These are phyloP conservation scores for Corythornis vintsioides DNA, from an alignment of 2,113 vertebrate species.

Conservation along the genomic window DNA sequence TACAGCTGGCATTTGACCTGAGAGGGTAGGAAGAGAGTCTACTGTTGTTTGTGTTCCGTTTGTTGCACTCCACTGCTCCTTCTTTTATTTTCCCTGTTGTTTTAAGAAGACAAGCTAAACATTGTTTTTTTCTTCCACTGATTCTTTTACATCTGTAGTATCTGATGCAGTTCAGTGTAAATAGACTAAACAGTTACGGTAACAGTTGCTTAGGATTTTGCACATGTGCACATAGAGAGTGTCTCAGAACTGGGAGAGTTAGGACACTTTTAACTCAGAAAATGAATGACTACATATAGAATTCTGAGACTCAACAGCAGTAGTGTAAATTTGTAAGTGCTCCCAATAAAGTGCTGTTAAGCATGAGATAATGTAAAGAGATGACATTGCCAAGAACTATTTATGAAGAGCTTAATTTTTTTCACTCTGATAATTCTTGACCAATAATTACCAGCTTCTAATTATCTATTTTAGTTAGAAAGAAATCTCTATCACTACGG, in stretches of 20 bases:
- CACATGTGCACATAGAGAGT: background rate
- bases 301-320: slow-evolving; percentile 67
- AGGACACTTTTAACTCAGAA: slow-evolving; percentile 38
- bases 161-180: background rate
- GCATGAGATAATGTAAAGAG: slow-evolving; percentile 77
- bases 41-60: slow-evolving; percentile 5
- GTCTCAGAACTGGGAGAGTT: slow-evolving; percentile 23
- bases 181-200: background rate
- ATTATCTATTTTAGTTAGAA: slow-evolving; percentile 84
- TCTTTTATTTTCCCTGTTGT: background rate
- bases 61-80: background rate
- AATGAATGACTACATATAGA: slow-evolving; percentile 66
- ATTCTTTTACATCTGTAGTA: slow-evolving; percentile 13
- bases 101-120: slow-evolving; percentile 41
- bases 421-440: slow-evolving; percentile 87
- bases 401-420: slow-evolving; percentile 82
- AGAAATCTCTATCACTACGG: slow-evolving; percentile 81
- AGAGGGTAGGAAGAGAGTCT: slow-evolving; percentile 29
- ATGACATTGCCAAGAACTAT: slow-evolving; percentile 80
- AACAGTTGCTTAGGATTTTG: slow-evolving; percentile 1
- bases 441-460: slow-evolving; percentile 83
- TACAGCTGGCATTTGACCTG: slow-evolving; percentile 58
- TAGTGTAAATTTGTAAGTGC: slow-evolving; percentile 72
- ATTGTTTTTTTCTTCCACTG: slow-evolving; percentile 28
- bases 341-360: slow-evolving; percentile 72